phyloP scores from a whole-genome alignment of 1,140 invertebrate species.

The Apis florea region DNA sequence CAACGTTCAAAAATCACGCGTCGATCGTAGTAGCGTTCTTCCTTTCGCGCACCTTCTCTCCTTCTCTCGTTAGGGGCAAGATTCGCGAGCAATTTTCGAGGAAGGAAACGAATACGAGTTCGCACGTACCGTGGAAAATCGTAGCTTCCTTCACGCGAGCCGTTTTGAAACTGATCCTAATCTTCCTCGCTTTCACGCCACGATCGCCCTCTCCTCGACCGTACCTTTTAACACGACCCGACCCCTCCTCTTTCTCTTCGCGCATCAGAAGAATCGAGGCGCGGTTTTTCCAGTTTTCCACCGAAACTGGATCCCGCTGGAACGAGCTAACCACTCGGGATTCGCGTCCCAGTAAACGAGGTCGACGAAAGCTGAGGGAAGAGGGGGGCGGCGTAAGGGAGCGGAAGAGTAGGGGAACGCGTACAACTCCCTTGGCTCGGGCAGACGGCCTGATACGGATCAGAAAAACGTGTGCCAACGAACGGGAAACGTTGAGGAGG shows the following conservation, averaged over 20 bases:
- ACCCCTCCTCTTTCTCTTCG: too few relatives aligned
- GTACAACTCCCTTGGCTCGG: conserved; percentile 15
- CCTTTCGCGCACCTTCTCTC: too few relatives aligned
- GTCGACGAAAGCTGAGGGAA: conserved; percentile 54
- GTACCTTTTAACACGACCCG: too few relatives aligned
- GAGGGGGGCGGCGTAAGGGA: conserved; percentile 30
- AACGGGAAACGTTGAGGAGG: background rate
- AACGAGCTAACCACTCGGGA: conserved; percentile 24
- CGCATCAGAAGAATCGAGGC: too few relatives aligned
- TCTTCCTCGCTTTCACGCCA: conserved; percentile 7
- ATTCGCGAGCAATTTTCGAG: background rate
- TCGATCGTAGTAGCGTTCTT: too few relatives aligned
- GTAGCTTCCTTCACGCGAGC: background rate
- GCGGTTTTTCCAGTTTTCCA: too few relatives aligned
- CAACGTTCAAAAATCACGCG: too few relatives aligned
- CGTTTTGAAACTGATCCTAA: background rate
- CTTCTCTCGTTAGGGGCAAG: background rate
- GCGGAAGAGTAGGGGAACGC: conserved; percentile 36
- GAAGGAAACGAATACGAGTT: background rate
- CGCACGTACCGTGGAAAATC: conserved; percentile 26
- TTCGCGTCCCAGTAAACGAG: conserved; percentile 53
- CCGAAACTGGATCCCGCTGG: too few relatives aligned
- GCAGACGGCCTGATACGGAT: background rate
- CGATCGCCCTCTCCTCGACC: background rate
- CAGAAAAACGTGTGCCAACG: background rate